phyloP scores from a whole-genome alignment of 2,888 invertebrate genomes.

The Crossocerus cetratus region DNA sequence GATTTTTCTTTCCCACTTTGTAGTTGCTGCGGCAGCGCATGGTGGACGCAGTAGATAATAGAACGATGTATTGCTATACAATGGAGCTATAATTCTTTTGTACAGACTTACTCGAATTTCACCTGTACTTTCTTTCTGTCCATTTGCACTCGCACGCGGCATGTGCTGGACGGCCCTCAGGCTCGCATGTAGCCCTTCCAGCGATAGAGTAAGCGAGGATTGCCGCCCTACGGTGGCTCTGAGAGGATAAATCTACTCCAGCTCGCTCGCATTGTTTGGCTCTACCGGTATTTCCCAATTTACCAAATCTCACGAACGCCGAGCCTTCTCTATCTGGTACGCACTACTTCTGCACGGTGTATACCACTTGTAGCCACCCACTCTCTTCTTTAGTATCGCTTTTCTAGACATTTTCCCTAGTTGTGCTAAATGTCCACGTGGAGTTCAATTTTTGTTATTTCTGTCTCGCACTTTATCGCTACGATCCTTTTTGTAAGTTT shows the following conservation, averaged over 20 bases:
- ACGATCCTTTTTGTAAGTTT: too few relatives aligned
- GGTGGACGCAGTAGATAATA: too few relatives aligned
- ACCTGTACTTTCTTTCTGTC: neutral
- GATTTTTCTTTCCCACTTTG: too few relatives aligned
- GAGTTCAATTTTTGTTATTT: too few relatives aligned
- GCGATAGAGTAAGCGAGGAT: neutral
- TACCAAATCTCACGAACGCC: slow-evolving; percentile 24
- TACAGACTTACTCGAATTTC: too few relatives aligned
- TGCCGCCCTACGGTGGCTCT: neutral
- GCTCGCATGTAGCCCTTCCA: slow-evolving; percentile 13
- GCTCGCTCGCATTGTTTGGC: slow-evolving; percentile 4
- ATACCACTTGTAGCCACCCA: slow-evolving; percentile 17
- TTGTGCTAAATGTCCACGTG: too few relatives aligned
- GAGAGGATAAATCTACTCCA: neutral
- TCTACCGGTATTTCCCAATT: slow-evolving; percentile 11
- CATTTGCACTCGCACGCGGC: slow-evolving; percentile 11
- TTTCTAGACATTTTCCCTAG: neutral
- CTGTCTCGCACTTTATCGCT: too few relatives aligned
- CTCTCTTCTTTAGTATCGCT: slow-evolving; percentile 20
- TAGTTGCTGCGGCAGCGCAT: too few relatives aligned
- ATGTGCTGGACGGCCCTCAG: slow-evolving; percentile 7
- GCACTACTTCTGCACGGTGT: slow-evolving; percentile 34
- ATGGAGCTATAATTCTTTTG: too few relatives aligned
- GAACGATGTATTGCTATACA: too few relatives aligned
- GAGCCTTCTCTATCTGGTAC: neutral